These are phyloP conservation scores for Lamprologus speciosus DNA, from an alignment of 2,113 vertebrate genomes.

Conservation along the genomic window DNA sequence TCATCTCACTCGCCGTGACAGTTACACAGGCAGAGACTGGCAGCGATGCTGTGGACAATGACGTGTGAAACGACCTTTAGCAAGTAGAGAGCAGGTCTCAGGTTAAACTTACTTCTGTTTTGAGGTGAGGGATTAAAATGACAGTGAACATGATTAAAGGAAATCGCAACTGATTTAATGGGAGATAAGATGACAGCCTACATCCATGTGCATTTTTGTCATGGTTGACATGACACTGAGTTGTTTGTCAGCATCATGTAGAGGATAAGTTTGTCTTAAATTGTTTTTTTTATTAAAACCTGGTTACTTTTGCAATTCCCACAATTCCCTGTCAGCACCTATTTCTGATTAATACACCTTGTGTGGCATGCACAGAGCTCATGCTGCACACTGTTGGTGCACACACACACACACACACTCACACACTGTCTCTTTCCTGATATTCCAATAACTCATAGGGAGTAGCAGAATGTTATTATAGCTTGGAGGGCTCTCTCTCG, in stretches of 20 bases:
- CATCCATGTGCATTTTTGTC: not conserved
- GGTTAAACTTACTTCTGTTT: not conserved
- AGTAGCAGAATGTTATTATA: slow-evolving; percentile 52
- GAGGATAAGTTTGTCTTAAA: not conserved
- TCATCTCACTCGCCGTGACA: not conserved
- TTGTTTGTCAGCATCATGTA: not conserved
- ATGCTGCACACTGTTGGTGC: not conserved
- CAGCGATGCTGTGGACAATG: not conserved
- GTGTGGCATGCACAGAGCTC: not conserved
- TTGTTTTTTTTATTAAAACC: not conserved
- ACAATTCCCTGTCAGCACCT: slow-evolving; percentile 20
- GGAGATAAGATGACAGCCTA: not conserved
- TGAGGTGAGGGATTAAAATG: not conserved
- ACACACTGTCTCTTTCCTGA: not conserved
- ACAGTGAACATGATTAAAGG: not conserved
- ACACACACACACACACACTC: not conserved
- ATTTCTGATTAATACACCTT: slow-evolving; percentile 28
- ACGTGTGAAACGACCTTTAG: not conserved
- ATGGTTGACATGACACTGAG: not conserved
- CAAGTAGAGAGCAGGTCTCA: not conserved
- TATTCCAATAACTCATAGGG: slow-evolving; percentile 42
- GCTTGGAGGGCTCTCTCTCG: slow-evolving; percentile 44
- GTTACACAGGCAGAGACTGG: not conserved
- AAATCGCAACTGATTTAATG: not conserved
- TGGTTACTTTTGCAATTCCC: slow-evolving; percentile 33